Base-by-base conservation (phyloP, 2,888 invertebrate species). In the Graphium colonna region DNA sequence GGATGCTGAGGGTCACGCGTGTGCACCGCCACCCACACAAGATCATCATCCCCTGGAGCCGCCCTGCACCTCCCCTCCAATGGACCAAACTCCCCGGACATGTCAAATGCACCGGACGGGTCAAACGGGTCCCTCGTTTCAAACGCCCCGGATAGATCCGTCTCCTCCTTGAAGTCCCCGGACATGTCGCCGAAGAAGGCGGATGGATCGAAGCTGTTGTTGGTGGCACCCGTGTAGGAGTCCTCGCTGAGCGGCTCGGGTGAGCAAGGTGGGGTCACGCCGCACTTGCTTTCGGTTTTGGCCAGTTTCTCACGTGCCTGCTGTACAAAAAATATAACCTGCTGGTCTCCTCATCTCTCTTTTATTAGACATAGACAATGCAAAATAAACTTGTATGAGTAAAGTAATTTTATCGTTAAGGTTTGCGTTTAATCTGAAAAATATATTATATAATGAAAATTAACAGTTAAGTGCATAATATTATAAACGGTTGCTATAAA, bases 21-120 rank as follows among this genome's bases (percentile, higher is more conserved):
- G 53, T 93, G 92, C 62, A 91, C 93, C 71, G 91, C 95, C 75
- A 92, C 93, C 61, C 92, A 91, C 8, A 96, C 96, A 43, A 96
- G 90, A 77, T 95, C 94, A 65, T 94, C 93, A 58, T 84, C 83
- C 13, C 69, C 9, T 91, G 88, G 49, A 57, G 41, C 31, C 62
- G 13, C 52, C 60, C 31, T 3, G 4, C 16, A 10, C 12, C 12
- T 31, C 8, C 17, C 10, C 13, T 31, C 10, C 21, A 10, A 12
- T n/a, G 12, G 36, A 2, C 36, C 36, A 12, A 36, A 36, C n/a
- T 9, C 17, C 53, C 1, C 38, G 51, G 17, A 21, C 18, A 17
- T 12, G 10, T 44, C 61, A 10, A 15, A 49, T 52, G 12, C 52
- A 13, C 42, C 51, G 41, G 50, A 15, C 13, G 38, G 0, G 21